Conservation (phyloP, 2,888 invertebrate species). For the Pinctada fucata region DNA sequence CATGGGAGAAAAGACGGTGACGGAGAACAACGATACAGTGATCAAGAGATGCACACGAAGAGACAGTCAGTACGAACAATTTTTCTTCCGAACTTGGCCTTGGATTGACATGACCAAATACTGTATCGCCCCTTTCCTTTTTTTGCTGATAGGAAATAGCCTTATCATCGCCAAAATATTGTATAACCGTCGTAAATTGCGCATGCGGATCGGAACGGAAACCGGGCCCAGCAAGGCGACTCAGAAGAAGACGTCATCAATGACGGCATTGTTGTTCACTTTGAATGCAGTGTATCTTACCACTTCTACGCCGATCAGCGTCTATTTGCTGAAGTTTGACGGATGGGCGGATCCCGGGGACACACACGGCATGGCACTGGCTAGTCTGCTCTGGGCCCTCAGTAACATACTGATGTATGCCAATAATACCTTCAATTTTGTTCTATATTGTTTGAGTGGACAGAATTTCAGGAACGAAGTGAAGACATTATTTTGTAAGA, state of each 20-base stretch:
- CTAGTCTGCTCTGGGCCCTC: constrained; percentile 56
- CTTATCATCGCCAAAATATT: constrained; percentile 59
- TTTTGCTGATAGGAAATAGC: constrained; percentile 62
- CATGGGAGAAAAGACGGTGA: constrained; percentile 32
- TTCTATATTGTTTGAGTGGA: constrained; percentile 66
- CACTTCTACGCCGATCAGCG: constrained; percentile 60
- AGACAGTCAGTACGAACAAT: constrained; percentile 43
- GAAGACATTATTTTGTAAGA: not conserved
- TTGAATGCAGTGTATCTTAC: constrained; percentile 61
- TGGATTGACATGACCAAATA: constrained; percentile 68
- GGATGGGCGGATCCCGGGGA: constrained; percentile 40
- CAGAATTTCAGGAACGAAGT: constrained; percentile 62
- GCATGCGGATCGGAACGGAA: constrained; percentile 21
- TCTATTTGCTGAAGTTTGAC: constrained; percentile 54
- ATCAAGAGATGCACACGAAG: constrained; percentile 42
- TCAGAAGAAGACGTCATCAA: constrained; percentile 50
- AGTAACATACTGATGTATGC: constrained; percentile 65
- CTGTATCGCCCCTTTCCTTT: constrained; percentile 61
- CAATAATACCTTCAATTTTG: constrained; percentile 64
- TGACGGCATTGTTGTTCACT: constrained; percentile 61
- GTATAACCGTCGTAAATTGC: constrained; percentile 42
- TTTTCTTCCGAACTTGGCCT: constrained; percentile 57
- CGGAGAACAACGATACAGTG: constrained; percentile 1
- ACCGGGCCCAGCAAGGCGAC: not conserved
- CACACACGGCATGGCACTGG: constrained; percentile 24